Percentiles rank a stretch among this genome's conserved stretches.
Evolutionary conservation across 1,140 invertebrate species (phyloP).

Genomic region (Brachionus plicatilis): DNA sequence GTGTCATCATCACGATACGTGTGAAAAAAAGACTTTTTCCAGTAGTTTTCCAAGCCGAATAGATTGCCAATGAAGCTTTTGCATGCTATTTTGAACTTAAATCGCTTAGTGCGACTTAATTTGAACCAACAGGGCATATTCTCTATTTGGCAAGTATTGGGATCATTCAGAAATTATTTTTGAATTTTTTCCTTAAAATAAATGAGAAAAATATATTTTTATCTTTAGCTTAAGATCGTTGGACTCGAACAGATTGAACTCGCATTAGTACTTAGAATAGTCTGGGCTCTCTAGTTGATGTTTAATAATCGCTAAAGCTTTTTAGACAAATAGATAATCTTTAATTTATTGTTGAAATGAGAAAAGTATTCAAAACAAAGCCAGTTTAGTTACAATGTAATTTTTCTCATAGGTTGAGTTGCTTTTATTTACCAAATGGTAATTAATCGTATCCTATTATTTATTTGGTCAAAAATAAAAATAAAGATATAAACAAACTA

Average conservation of each 20-base stretch:
- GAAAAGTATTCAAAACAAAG: neutral
- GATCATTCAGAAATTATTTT: neutral
- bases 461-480: slow-evolving; percentile 15
- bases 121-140: slow-evolving; percentile 27
- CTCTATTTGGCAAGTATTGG: neutral
- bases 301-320: neutral
- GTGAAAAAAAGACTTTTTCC: slow-evolving; percentile 19
- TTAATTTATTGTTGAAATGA: slow-evolving; percentile 21
- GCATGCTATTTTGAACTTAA: slow-evolving; percentile 29
- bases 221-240: neutral
- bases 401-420: neutral
- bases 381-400: neutral
- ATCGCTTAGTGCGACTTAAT: neutral
- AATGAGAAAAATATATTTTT: neutral
- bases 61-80: neutral
- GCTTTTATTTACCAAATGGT: neutral
- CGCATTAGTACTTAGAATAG: neutral
- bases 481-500: neutral
- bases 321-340: slow-evolving; percentile 21
- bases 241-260: neutral
- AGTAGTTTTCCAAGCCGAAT: slow-evolving; percentile 1
- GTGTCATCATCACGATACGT: slow-evolving; percentile 1
- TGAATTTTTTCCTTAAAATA: neutral
- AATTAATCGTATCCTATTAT: slow-evolving; percentile 25
- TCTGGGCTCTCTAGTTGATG: slow-evolving; percentile 18